Conservation (phyloP, 64 coral and sea anemone genomes). For the Orbicella faveolata region DNA sequence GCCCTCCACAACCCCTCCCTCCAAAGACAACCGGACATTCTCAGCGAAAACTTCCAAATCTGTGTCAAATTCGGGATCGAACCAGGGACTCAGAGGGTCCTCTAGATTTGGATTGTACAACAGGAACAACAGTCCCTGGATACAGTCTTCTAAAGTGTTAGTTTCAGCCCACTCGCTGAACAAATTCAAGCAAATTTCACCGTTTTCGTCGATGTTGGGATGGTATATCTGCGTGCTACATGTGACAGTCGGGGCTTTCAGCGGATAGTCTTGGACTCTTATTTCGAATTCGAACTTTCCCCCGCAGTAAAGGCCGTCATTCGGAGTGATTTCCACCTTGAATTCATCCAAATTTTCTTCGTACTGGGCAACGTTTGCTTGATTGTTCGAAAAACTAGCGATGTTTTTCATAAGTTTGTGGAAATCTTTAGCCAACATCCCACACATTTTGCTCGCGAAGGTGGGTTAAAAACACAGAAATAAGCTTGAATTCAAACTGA, state of each 20-base stretch:
- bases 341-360: constrained; percentile 71
- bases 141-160: constrained; percentile 80
- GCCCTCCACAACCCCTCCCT: constrained; percentile 66
- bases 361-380: constrained; percentile 63
- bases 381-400: constrained; percentile 71
- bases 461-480: background rate
- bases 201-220: constrained; percentile 74
- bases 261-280: constrained; percentile 43
- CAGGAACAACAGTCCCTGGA: constrained; percentile 81
- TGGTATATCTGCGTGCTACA: constrained; percentile 76
- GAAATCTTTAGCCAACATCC: constrained; percentile 60
- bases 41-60: constrained; percentile 38
- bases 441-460: constrained; percentile 48
- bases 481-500: background rate
- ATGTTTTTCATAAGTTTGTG: constrained; percentile 74
- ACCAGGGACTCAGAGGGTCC: constrained; percentile 77
- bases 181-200: constrained; percentile 78
- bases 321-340: constrained; percentile 74
- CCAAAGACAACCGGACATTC: constrained; percentile 64
- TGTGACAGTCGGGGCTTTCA: constrained; percentile 33
- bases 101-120: constrained; percentile 83
- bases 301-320: constrained; percentile 66
- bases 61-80: constrained; percentile 40
- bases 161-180: constrained; percentile 76
- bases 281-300: constrained; percentile 79